Evolutionary conservation across 2,888 invertebrate genomes (phyloP).

Genomic region (Limnephilus rhombicus): DNA sequence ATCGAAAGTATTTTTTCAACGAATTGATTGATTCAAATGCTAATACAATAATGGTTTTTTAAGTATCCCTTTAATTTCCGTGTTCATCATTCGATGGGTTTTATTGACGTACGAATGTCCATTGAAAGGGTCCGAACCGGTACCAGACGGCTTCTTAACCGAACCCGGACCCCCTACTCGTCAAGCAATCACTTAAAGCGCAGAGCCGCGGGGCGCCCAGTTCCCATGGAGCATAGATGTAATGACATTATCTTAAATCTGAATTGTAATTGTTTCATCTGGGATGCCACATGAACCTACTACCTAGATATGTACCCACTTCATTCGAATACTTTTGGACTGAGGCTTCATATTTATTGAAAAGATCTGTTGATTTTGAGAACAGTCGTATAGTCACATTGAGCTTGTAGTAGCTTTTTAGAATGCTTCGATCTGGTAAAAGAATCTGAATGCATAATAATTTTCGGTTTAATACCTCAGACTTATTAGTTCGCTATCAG

Average conservation of each 20-base stretch:
- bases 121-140: conserved; percentile 10
- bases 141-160: not conserved
- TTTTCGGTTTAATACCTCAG: no score
- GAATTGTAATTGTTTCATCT: conserved; percentile 6
- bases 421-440: not conserved
- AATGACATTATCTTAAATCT: conserved; percentile 15
- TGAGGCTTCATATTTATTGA: not conserved
- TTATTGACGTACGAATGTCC: conserved; percentile 1
- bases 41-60: not conserved
- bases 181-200: conserved; percentile 21
- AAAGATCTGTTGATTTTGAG: not conserved
- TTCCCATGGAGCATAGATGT: not conserved
- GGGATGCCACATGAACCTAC: not conserved
- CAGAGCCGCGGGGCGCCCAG: conserved; percentile 1
- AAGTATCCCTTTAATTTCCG: not conserved
- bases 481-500: no score
- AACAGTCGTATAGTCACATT: not conserved
- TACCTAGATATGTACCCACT: not conserved
- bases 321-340: not conserved
- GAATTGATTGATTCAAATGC: not conserved
- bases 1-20: not conserved
- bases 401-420: not conserved
- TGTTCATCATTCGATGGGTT: not conserved
- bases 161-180: conserved; percentile 17
- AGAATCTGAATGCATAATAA: not conserved